phyloP scores from a whole-genome alignment of 1,140 invertebrate species.

The Parapsyche elsis region DNA sequence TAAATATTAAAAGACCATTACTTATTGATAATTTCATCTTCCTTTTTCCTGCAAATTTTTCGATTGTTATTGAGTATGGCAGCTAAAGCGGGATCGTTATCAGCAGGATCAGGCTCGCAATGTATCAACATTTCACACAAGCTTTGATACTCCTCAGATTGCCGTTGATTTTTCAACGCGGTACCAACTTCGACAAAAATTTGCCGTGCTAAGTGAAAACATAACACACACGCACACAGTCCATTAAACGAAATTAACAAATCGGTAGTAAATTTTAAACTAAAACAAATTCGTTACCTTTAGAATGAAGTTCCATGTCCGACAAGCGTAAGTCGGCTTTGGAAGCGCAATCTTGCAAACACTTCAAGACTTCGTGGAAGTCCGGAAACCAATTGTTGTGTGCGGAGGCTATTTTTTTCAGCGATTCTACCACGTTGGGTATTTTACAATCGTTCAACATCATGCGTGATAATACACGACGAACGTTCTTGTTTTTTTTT shows the following conservation, averaged over 20 bases:
- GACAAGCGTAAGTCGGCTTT: conserved; percentile 36
- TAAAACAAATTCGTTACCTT: no score
- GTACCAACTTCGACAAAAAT: conserved; percentile 48
- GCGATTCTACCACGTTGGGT: conserved; percentile 26
- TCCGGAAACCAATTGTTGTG: conserved; percentile 49
- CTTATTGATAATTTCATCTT: conserved; percentile 49
- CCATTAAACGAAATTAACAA: not conserved
- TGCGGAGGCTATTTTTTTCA: conserved; percentile 29
- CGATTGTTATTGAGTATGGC: conserved; percentile 43
- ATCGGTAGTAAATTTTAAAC: no score
- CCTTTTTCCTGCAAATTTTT: conserved; percentile 28
- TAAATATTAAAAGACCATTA: conserved; percentile 26
- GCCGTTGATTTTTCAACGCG: conserved; percentile 42
- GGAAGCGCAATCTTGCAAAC: conserved; percentile 37
- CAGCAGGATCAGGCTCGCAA: conserved; percentile 42
- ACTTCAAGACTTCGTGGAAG: conserved; percentile 44
- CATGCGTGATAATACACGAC: conserved; percentile 8
- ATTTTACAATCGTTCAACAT: conserved; percentile 27
- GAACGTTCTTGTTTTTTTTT: not conserved
- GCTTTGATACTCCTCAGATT: conserved; percentile 42
- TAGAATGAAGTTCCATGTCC: conserved; percentile 25
- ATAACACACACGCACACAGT: not conserved
- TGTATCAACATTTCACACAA: conserved; percentile 31
- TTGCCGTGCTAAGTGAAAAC: conserved; percentile 38
- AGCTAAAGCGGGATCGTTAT: conserved; percentile 42